Base-by-base conservation (phyloP, 2,113 vertebrate species). In the Hippocampus mohnikei region DNA sequence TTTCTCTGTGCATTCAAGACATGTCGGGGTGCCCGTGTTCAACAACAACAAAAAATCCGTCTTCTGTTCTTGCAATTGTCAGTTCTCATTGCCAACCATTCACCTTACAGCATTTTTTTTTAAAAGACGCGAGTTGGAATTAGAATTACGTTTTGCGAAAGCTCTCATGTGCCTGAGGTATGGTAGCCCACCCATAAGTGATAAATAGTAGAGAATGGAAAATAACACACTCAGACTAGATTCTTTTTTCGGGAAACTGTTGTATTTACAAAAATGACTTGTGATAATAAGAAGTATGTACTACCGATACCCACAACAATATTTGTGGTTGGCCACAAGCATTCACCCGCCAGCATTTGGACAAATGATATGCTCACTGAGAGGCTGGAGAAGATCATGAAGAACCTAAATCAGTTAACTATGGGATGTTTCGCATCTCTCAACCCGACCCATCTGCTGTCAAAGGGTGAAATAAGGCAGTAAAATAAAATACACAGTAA, bases 351-450 rank as follows among this genome's bases (percentile, higher is more conserved):
- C 69, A 69, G 75, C 77, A 83, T 61, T 11, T 67, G 63, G 69
- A 77, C 83, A 88, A 87, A 74, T 81, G 74, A 87, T 82, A 87
- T 81, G 83, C 85, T 84, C 79, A 84, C 74, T 77, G 58, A 79
- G 73, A 72, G 58, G 63, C 67, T 44, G 72, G 23, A 29, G 58
- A 64, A 10, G 41, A 40, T 10, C 10, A 59, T 18, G 6, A 29
- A 78, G 50, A 85, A 66, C 76, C 65, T 41, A 67, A 77, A 77
- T 63, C 63, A 70, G 8, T 2, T 53, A 50, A 79, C 71, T 67
- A 66, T 16, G 1, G 72, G 81, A 81, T 87, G 74, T 88, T 80
- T 80, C 77, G 69, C 69, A 65, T 76, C 73, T 83, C 77, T 68
- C 27, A 40, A 73, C 75, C 53, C 70, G 66, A 75, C 83, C 83